Conservation (phyloP, 1,140 invertebrate genomes). For the Melanaphis sacchari region DNA sequence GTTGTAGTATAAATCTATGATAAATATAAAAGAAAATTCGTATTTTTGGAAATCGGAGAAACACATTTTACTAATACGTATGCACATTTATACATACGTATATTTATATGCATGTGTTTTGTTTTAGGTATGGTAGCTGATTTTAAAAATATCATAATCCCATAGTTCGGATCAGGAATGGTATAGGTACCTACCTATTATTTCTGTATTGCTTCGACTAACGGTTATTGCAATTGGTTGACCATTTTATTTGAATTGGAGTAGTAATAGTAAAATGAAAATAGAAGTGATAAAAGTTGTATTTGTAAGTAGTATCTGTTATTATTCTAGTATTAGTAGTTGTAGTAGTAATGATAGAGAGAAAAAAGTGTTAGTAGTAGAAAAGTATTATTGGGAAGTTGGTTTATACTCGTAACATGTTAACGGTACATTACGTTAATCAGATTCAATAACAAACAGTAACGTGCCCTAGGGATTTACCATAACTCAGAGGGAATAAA, state of each 20-base stretch:
- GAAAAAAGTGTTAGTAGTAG: neutral
- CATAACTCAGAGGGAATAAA: neutral
- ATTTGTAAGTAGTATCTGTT: neutral
- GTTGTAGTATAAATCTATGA: neutral
- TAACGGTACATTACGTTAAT: conserved; percentile 53
- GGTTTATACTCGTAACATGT: neutral
- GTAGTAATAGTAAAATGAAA: neutral
- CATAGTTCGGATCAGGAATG: neutral
- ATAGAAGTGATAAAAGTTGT: neutral
- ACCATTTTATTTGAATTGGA: neutral
- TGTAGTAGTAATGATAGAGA: neutral
- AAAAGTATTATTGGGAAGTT: neutral
- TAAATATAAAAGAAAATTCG: neutral
- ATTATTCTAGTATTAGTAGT: neutral
- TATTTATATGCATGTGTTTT: neutral
- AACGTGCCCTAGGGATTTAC: neutral
- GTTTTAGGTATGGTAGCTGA: neutral
- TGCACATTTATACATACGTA: neutral
- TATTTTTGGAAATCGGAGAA: neutral
- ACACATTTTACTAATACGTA: neutral
- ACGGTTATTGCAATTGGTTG: neutral
- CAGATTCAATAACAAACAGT: conserved; percentile 27
- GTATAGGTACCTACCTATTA: neutral
- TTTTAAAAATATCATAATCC: neutral
- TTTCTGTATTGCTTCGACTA: neutral